Evolutionary conservation across 2,113 vertebrate genomes (phyloP), one percentile per base, ranked within the genome.

Genomic region (Vulpes vulpes): DNA sequence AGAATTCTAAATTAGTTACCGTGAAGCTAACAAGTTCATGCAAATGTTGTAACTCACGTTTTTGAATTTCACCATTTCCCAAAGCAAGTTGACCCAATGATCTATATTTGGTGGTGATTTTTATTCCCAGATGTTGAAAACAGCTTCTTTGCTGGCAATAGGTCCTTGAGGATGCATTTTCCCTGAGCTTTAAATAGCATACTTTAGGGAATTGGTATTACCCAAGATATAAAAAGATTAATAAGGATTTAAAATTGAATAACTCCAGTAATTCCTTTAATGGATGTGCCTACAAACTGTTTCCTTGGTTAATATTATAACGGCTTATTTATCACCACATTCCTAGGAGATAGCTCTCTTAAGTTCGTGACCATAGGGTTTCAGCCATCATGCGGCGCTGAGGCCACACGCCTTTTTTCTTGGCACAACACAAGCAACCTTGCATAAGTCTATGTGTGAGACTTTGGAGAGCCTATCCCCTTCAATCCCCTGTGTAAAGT

Each of bases 81-180:
- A 98, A 97, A 96, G 97, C 81, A 93, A 91, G 94, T 81, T 97
- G 96, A 98, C 95, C 97, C 86, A 97, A 87, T 98, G 93, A 97
- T 98, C 97, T 96, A 98, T 97, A 98, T 98, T 98, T 98, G 97
- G 97, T 97, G 95, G 94, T 88, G 85, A 96, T 91, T 98, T 97
- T 96, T 96, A 97, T 98, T 98, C 97, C 97, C 97, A 98, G 97
- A 98, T 98, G 97, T 96, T 96, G 94, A 96, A 96, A 98, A 94
- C 97, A 95, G 91, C 89, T 97, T 96, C 95, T 95, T 97, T 97
- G 94, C 91, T 98, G 94, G 97, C 94, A 97, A 69, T 60, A 12
- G 32, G 62, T 96, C 96, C 96, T 95, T 64, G 38, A 97, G 89
- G 97, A 95, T 98, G 53, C 88, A 97, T 97, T 97, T 98, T 98